Percentiles rank a stretch among this genome's conserved stretches.
Evolutionary conservation across 1,140 invertebrate genomes (phyloP).

Genomic region (Pachypeltis micranthus): DNA sequence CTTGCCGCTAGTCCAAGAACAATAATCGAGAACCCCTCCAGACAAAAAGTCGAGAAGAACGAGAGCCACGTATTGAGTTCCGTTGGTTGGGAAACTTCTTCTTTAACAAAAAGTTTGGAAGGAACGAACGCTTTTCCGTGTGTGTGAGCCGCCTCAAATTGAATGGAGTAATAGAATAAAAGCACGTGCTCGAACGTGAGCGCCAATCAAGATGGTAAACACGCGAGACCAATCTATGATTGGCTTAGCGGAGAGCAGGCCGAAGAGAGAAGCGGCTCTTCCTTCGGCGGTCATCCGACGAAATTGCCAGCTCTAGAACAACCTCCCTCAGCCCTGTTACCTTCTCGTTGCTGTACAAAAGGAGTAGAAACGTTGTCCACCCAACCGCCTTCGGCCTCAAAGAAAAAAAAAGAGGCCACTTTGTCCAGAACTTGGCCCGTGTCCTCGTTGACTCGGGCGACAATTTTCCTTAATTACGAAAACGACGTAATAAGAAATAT

Average conservation of each 20-base stretch:
- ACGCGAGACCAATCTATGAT: constrained; percentile 9
- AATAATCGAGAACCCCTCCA: too few species aligned
- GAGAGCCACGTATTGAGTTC: background rate
- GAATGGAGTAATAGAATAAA: constrained; percentile 8
- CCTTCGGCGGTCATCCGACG: background rate
- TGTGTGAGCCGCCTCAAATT: background rate
- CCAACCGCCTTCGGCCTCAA: too few species aligned
- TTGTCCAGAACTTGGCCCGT: too few species aligned
- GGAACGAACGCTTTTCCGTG: background rate
- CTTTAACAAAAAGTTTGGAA: background rate
- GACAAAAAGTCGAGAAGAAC: background rate
- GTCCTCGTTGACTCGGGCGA: too few species aligned
- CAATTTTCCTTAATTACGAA: too few species aligned
- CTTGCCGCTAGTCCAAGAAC: too few species aligned
- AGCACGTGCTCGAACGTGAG: constrained; percentile 3
- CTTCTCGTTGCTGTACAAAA: too few species aligned
- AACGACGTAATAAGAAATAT: too few species aligned
- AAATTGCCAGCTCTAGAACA: background rate
- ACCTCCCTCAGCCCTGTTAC: too few species aligned
- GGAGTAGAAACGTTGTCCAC: too few species aligned
- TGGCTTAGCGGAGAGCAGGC: constrained; percentile 9
- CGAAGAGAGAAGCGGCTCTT: too few species aligned
- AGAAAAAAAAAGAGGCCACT: too few species aligned
- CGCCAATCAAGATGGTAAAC: constrained; percentile 4
- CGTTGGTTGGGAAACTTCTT: constrained; percentile 1